Percentiles rank a stretch among this genome's conserved stretches.
phyloP scores from a whole-genome alignment of 1,140 invertebrate genomes.

The Macrosteles quadrilineatus region DNA sequence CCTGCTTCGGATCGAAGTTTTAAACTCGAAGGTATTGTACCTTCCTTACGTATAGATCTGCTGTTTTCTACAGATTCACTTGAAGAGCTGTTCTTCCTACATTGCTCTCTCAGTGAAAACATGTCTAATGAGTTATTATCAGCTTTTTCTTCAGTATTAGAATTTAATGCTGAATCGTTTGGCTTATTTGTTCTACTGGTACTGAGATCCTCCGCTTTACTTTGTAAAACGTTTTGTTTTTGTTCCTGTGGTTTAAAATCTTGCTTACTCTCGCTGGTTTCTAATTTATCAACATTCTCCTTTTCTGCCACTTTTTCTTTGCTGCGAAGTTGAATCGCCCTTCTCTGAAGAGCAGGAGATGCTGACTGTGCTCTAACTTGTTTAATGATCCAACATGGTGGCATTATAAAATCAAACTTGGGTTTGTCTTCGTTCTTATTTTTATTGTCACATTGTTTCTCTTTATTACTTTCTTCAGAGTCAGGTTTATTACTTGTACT shows the following conservation, averaged over 20 bases:
- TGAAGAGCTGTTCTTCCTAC: constrained; percentile 3
- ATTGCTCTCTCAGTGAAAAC: not conserved
- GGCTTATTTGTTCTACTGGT: too few species aligned
- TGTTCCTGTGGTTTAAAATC: too few species aligned
- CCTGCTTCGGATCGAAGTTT: constrained; percentile 29
- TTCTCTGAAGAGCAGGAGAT: constrained; percentile 33
- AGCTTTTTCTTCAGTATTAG: too few species aligned
- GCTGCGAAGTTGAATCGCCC: constrained; percentile 26
- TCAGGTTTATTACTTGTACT: too few species aligned
- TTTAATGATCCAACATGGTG: constrained; percentile 35
- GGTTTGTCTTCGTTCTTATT: constrained; percentile 43
- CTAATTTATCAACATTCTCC: not conserved
- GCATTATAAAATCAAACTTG: constrained; percentile 30
- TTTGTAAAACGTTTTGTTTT: too few species aligned
- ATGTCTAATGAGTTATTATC: too few species aligned
- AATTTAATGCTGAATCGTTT: too few species aligned
- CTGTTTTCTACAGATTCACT: constrained; percentile 46
- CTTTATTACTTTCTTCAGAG: constrained; percentile 36
- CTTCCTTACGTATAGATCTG: constrained; percentile 12
- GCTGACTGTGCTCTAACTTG: constrained; percentile 33
- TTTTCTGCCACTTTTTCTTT: constrained; percentile 28
- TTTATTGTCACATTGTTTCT: constrained; percentile 34
- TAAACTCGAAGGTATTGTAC: constrained; percentile 2
- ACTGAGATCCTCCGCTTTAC: too few species aligned
- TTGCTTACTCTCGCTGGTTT: not conserved